Base-by-base conservation (phyloP, 2,113 vertebrate genomes). In the Oriolus oriolus region DNA sequence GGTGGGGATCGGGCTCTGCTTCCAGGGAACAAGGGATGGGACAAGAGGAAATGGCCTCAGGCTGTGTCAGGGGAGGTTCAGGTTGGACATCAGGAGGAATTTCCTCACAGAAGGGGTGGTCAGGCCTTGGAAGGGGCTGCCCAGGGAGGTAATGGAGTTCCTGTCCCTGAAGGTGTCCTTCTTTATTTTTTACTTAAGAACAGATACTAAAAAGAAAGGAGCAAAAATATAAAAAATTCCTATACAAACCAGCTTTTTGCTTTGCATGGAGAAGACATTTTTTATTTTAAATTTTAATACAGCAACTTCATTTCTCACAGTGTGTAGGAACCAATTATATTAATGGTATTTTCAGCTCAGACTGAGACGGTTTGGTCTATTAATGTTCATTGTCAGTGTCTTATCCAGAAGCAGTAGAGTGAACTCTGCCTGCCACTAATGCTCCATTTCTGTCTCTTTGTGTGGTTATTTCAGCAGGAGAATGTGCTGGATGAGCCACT, bases 351-450 rank as follows among this genome's bases (percentile, higher is more conserved):
- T 94, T 93, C 95, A 90, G 52, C 56, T 60, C 45, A 80, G 81
- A 54, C 45, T 71, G 78, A 85, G 57, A 71, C 61, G 49, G 28
- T 83, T 96, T 94, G 82, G 26, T 87, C 79, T 90, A 49, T 81
- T 89, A 74, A 65, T 77, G 79, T 65, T 89, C 84, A 66, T 85
- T 95, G 81, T 89, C 93, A 89, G 31, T 41, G 41, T 60, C 89
- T 89, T 81, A 78, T 75, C 64, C 84, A 95, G 84, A 91, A 96
- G 24, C 79, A 94, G 44, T 37, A 14, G 81, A 75, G 91, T 93
- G 89, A 97, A 88, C 86, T 89, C 91, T 97, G 84, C 64, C 65
- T 93, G 88, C 49, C 63, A 68, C 77, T 96, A 95, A 95, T 75
- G 84, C 90, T 97, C 80, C 88, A 82, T 95, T 93, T 91, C 56